Evolutionary conservation across 2,888 invertebrate species (phyloP), one percentile per base, ranked within the genome.

Genomic region (Lasioglossum malachurum): DNA sequence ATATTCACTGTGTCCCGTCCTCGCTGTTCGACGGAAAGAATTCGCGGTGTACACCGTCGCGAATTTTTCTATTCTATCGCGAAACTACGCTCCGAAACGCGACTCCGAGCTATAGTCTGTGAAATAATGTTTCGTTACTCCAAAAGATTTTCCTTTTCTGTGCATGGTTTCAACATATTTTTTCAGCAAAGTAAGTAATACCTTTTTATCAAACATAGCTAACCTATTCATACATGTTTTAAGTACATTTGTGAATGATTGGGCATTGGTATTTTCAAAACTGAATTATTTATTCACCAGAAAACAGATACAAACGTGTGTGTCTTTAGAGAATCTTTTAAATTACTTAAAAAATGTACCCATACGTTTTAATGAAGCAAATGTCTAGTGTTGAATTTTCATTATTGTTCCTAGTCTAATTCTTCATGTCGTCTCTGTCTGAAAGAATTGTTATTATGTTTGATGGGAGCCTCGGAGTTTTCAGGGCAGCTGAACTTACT

Each of bases 1-100:
- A 35, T 46, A 69, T 75, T 44, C 53, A 38, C 57, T 23, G 84
- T 35, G 79, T 27, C 44, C 14, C 44, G 41, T 71, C 53, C 35
- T 57, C 38, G 69, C 49, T n/a, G 16, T 27, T 73, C 31, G 27
- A n/a, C 5, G 14, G 53, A 38, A 64, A 79, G 10, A 71, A 23
- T 38, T 53, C 14, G 7, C 49, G 27, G 31, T 10, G 49, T 35
- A n/a, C 27, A 27, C 14, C 23, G 57, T 27, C 19, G 81, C 14
- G n/a, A 46, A 35, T 31, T 19, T 27, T 23, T 57, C 23, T 67
- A 67, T 67, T 67, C 67, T 67, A 35, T 35, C 67, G 31, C 27
- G 31, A 31, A 64, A 19, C 67, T 19, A 35, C 67, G 27, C 35
- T 67, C n/a, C n/a, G 35, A 31, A 64, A 64, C 64, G 14, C 64